Evolutionary conservation across 2,797 vertebrate species (phyloP).

Genomic region (Manis javanica): DNA sequence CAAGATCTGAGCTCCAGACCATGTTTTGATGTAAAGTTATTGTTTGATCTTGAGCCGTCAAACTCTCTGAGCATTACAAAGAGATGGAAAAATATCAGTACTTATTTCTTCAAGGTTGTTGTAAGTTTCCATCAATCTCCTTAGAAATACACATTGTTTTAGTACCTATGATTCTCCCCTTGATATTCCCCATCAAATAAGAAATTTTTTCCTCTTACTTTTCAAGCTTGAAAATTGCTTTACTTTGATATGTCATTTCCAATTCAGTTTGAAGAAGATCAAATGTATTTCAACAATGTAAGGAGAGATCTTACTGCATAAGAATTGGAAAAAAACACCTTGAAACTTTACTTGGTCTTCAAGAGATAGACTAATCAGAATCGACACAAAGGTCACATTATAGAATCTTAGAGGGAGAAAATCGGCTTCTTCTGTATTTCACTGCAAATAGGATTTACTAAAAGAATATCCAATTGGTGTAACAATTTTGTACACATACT

Average conservation of each 20-base stretch:
- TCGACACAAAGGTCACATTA: constrained; percentile 14
- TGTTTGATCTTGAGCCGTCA: constrained; percentile 62
- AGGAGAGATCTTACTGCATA: not conserved
- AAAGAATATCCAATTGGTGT: not conserved
- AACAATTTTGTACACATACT: not conserved
- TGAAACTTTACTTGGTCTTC: constrained; percentile 12
- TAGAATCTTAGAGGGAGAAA: not conserved
- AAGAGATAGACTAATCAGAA: not conserved
- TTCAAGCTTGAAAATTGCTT: constrained; percentile 56
- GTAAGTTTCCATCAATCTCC: constrained; percentile 1
- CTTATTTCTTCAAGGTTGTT: constrained; percentile 41
- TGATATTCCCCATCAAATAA: constrained; percentile 23
- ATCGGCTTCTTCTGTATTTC: not conserved
- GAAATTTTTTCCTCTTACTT: constrained; percentile 35
- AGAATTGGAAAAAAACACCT: not conserved
- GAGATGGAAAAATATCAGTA: not conserved
- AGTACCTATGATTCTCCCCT: constrained; percentile 11
- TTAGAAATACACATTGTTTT: constrained; percentile 51
- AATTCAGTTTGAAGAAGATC: constrained; percentile 49
- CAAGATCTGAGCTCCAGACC: not conserved
- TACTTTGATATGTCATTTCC: constrained; percentile 53
- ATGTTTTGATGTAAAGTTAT: constrained; percentile 26
- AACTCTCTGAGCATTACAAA: constrained; percentile 17
- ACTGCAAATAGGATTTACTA: not conserved
- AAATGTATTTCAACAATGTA: constrained; percentile 38